These are phyloP conservation scores for Gymnoscopelus braueri DNA, from an alignment of 2,797 vertebrate genomes.

Conservation along the genomic window DNA sequence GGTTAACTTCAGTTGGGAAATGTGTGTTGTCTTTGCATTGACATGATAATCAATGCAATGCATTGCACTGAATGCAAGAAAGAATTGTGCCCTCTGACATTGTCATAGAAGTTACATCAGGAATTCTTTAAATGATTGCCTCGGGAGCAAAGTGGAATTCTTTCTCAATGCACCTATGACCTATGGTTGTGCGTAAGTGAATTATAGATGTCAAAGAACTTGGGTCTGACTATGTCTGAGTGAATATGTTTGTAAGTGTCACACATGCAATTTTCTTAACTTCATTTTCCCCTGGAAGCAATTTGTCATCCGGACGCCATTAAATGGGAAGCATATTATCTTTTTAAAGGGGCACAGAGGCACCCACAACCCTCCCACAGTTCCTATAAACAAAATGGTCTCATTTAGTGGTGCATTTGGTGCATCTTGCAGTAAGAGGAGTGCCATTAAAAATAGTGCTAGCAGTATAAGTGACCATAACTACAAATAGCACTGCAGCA, in stretches of 20 bases:
- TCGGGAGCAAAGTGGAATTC: constrained; percentile 16
- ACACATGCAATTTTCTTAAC: constrained; percentile 77
- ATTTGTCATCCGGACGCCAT: constrained; percentile 86
- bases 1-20: not conserved
- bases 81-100: constrained; percentile 1
- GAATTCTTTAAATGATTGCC: constrained; percentile 8
- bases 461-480: constrained; percentile 42
- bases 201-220: constrained; percentile 70
- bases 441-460: constrained; percentile 64
- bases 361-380: constrained; percentile 82
- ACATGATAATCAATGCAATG: not conserved
- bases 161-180: constrained; percentile 30
- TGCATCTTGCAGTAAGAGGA: constrained; percentile 66
- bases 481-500: constrained; percentile 15
- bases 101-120: constrained; percentile 1
- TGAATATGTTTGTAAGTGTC: constrained; percentile 74
- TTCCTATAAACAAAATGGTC: constrained; percentile 84
- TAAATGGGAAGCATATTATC: constrained; percentile 85
- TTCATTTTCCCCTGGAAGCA: constrained; percentile 82
- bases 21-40: not conserved
- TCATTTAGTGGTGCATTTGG: constrained; percentile 78
- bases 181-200: constrained; percentile 39
- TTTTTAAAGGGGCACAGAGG: constrained; percentile 84
- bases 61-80: not conserved
- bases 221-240: constrained; percentile 32